Conservation (phyloP, 2,113 vertebrate species). For the Scopus umbretta region DNA sequence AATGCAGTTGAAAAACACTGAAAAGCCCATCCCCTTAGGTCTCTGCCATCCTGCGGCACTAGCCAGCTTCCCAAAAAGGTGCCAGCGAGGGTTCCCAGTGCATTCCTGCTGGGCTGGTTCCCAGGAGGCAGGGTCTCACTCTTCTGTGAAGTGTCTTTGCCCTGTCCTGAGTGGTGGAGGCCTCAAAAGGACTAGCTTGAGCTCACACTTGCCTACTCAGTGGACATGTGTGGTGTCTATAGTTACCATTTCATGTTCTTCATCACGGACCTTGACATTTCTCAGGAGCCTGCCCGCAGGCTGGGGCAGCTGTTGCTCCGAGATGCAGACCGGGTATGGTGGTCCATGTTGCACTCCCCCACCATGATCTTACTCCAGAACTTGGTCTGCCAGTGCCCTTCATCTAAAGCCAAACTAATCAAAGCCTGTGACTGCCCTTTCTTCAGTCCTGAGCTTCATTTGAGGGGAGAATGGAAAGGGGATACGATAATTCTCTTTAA, state of each 20-base stretch:
- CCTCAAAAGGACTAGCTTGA: not conserved
- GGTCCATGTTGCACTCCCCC: not conserved
- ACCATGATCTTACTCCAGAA: not conserved
- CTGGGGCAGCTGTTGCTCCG: not conserved
- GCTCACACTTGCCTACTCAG: not conserved
- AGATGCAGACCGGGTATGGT: not conserved
- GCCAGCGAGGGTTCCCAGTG: not conserved
- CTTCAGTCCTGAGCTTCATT: not conserved
- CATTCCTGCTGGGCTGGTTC: not conserved
- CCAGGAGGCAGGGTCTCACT: not conserved
- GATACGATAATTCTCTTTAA: constrained; percentile 1
- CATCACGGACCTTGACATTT: not conserved
- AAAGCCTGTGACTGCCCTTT: not conserved
- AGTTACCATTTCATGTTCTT: not conserved
- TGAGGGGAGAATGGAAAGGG: not conserved
- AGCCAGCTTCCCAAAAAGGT: not conserved
- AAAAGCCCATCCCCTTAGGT: not conserved
- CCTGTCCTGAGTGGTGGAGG: not conserved
- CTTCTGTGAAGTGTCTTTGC: not conserved
- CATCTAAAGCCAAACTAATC: not conserved
- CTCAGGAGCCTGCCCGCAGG: not conserved
- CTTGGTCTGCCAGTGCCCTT: not conserved
- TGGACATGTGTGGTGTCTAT: not conserved
- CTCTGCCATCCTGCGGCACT: not conserved
- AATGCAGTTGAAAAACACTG: not conserved